Percentiles rank a stretch among this genome's conserved stretches.
Conservation (phyloP, 2,888 invertebrate genomes). For the Trachelus stipa region DNA sequence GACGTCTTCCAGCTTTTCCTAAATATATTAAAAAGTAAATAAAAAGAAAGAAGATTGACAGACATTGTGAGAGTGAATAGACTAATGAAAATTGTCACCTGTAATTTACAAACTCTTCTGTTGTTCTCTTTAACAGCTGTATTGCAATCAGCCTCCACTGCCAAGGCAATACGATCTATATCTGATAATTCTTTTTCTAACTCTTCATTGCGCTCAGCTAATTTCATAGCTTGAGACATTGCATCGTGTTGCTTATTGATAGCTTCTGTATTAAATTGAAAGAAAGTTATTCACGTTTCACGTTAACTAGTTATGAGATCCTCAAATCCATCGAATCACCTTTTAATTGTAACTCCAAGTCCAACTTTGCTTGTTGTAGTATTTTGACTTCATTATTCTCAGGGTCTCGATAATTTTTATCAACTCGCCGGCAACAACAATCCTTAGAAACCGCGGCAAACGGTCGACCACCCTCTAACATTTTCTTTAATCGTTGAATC, state of each 20-base stretch:
- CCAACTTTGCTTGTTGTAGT: conserved; percentile 72
- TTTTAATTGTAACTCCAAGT: conserved; percentile 70
- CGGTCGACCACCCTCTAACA: conserved; percentile 81
- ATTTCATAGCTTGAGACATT: conserved; percentile 78
- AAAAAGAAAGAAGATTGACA: conserved; percentile 39
- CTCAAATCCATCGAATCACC: conserved; percentile 49
- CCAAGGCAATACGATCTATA: conserved; percentile 79
- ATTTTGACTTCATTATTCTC: conserved; percentile 69
- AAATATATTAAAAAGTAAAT: conserved; percentile 13
- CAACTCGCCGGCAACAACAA: conserved; percentile 73
- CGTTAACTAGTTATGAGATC: not conserved
- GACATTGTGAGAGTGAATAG: conserved; percentile 23
- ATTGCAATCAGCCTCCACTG: conserved; percentile 83
- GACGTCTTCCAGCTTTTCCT: conserved; percentile 68
- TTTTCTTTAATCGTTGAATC: conserved; percentile 75
- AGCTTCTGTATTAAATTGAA: conserved; percentile 63
- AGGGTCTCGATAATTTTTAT: conserved; percentile 47
- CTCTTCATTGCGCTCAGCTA: conserved; percentile 79
- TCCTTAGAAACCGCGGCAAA: conserved; percentile 74
- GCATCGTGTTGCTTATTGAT: conserved; percentile 82
- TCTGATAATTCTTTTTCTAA: conserved; percentile 79
- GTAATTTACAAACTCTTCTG: conserved; percentile 65
- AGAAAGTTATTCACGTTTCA: not conserved
- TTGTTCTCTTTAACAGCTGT: conserved; percentile 74
- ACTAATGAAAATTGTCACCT: conserved; percentile 54